Percentiles rank a stretch among this genome's conserved stretches.
These are phyloP conservation scores for Cephus cinctus DNA, from an alignment of 1,140 invertebrate species.

Conservation along the genomic window DNA sequence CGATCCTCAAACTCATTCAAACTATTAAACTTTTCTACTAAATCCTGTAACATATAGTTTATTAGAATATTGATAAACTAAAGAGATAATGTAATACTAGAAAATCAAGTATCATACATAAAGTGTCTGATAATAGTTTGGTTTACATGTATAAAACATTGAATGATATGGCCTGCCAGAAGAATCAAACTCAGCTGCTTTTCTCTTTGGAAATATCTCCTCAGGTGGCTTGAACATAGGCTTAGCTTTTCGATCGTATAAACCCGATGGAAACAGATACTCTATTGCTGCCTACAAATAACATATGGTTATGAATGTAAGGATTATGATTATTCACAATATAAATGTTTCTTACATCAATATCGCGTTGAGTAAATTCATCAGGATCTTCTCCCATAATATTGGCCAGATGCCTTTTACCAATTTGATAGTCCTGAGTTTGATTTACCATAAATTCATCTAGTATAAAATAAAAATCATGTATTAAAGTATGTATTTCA, in stretches of 20 bases:
- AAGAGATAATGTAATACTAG: conserved; percentile 10
- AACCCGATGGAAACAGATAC: conserved; percentile 90
- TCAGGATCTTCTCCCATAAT: conserved; percentile 96
- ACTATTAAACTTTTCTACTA: conserved; percentile 63
- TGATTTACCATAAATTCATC: conserved; percentile 85
- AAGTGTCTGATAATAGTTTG: conserved; percentile 80
- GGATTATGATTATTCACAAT: conserved; percentile 2
- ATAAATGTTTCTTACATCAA: conserved; percentile 67
- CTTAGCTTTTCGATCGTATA: conserved; percentile 78
- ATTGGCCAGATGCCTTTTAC: conserved; percentile 93
- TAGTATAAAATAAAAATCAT: conserved; percentile 38
- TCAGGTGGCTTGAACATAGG: conserved; percentile 86
- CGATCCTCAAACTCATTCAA: conserved; percentile 70
- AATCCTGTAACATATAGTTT: conserved; percentile 53
- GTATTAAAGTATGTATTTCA: conserved; percentile 2
- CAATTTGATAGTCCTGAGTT: conserved; percentile 81
- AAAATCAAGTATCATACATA: conserved; percentile 63
- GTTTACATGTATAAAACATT: conserved; percentile 86
- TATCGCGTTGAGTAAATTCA: conserved; percentile 82
- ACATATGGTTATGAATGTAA: conserved; percentile 19
- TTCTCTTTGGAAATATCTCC: conserved; percentile 79
- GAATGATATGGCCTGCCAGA: conserved; percentile 84
- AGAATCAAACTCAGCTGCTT: conserved; percentile 89
- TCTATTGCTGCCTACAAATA: conserved; percentile 75
- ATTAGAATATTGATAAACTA: conserved; percentile 13